Base-by-base conservation (phyloP, 2,888 invertebrate species). In the Andrena camellia region DNA sequence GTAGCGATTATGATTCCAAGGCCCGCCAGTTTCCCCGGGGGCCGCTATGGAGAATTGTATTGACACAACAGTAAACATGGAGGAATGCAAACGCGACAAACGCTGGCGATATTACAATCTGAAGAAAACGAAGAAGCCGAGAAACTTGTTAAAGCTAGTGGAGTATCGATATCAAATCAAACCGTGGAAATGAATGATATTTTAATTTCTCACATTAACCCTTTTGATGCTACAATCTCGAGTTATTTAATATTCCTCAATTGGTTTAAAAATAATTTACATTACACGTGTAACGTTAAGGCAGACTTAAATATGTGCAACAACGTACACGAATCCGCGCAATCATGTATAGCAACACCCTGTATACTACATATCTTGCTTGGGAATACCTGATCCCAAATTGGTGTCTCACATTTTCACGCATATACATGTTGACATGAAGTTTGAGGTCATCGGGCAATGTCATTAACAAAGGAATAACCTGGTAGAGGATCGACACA, bases 51-150 rank as follows among this genome's bases (percentile, higher is more conserved):
- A 7, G 13, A 66, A 68, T 35, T 35, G 35, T 67, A 52, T 78
- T 52, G 62, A 48, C 52, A 20, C 35, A 23, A 52, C 6, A 42
- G 52, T 62, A 76, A 76, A 76, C 54, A 76, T 23, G 26, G 17
- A 62, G 20, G 26, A 10, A 67, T 35, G 42, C 5, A 48, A 60
- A 50, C 23, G n/a, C 52, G 60, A 66, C 54, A 70, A 75, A 59
- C 35, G 50, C 50, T 7, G 42, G 20, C 35, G 57, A 80, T 80
- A 80, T 80, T 76, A 76, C 66, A 76, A 80, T 80, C 48, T 10
- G 35, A 62, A 67, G 57, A 29, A 48, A 66, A 57, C 71, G 35
- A 48, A 67, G 35, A 23, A 1, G 0, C 2, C 7, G n/a, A 42
- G 33, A 64, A 42, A 17, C 17, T 64, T n/a, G 42, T 66, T 29